Evolutionary conservation across 2,113 vertebrate species (phyloP).

Genomic region (Caranx melampygus): DNA sequence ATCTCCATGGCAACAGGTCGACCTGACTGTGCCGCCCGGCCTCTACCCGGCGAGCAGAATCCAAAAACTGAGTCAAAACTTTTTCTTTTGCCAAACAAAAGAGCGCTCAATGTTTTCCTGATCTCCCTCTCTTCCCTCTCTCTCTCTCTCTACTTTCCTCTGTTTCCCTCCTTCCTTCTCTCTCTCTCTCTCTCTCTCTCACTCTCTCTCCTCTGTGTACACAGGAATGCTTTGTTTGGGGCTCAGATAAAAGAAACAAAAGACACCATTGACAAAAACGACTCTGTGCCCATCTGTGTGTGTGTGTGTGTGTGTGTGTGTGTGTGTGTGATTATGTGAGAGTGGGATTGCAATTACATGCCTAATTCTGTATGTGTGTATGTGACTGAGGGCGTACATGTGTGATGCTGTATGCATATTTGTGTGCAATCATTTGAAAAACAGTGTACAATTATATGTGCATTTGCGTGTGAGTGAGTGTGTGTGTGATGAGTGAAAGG

Average conservation of each 20-base stretch:
- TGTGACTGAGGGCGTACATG: slow-evolving; percentile 15
- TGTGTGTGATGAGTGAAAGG: slow-evolving; percentile 51
- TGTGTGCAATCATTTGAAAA: slow-evolving; percentile 23
- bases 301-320: slow-evolving; percentile 44
- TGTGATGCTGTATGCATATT: slow-evolving; percentile 12
- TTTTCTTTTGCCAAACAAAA: slow-evolving; percentile 63
- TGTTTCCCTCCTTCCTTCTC: slow-evolving; percentile 33
- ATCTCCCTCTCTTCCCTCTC: slow-evolving; percentile 37
- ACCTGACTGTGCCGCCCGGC: slow-evolving; percentile 43
- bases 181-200: slow-evolving; percentile 28
- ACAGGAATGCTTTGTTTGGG: slow-evolving; percentile 84
- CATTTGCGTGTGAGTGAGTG: slow-evolving; percentile 14
- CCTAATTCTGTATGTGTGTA: slow-evolving; percentile 5
- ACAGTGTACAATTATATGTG: not conserved
- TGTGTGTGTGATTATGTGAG: slow-evolving; percentile 35
- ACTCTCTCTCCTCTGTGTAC: slow-evolving; percentile 64
- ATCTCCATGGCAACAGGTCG: slow-evolving; percentile 71
- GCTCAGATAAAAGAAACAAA: slow-evolving; percentile 83
- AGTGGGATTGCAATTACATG: slow-evolving; percentile 53
- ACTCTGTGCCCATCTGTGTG: slow-evolving; percentile 65
- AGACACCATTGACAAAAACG: slow-evolving; percentile 81
- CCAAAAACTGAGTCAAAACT: slow-evolving; percentile 62
- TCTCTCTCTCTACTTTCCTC: slow-evolving; percentile 14
- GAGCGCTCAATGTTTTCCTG: slow-evolving; percentile 56
- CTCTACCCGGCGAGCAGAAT: slow-evolving; percentile 25